These are phyloP conservation scores for Aphodius sticticus DNA, from an alignment of 2,888 invertebrate genomes.

Conservation along the genomic window DNA sequence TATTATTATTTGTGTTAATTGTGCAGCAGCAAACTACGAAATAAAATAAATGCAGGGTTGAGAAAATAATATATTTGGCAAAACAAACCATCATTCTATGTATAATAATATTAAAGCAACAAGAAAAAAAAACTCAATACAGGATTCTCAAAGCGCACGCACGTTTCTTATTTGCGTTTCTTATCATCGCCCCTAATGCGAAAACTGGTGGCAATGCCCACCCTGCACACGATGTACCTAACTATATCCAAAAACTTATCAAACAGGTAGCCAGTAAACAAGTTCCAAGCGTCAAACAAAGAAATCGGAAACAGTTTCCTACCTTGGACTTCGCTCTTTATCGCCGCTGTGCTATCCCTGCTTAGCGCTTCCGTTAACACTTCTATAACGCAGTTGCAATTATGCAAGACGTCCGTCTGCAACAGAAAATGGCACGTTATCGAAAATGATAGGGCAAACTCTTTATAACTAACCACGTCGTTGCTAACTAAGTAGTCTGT, in stretches of 20 bases:
- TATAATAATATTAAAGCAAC: constrained; percentile 13
- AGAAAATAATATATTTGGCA: constrained; percentile 24
- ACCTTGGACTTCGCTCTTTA: constrained; percentile 57
- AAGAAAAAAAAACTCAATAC: constrained; percentile 21
- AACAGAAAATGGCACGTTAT: constrained; percentile 48
- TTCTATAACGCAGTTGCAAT: constrained; percentile 69
- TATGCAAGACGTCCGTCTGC: constrained; percentile 84
- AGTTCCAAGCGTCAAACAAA: constrained; percentile 54
- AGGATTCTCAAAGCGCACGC: constrained; percentile 5
- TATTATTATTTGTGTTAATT: neutral
- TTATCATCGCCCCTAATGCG: constrained; percentile 12
- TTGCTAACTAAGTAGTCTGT: constrained; percentile 53
- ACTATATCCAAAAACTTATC: constrained; percentile 51
- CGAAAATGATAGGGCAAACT: constrained; percentile 25
- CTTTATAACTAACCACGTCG: constrained; percentile 51
- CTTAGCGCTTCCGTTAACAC: constrained; percentile 19
- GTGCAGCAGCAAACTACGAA: constrained; percentile 9
- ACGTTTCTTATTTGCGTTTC: constrained; percentile 15
- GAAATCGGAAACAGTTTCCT: constrained; percentile 53
- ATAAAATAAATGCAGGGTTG: constrained; percentile 17
- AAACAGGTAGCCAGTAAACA: constrained; percentile 52
- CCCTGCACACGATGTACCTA: constrained; percentile 51
- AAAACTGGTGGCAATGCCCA: constrained; percentile 43
- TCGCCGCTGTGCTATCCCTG: constrained; percentile 33
- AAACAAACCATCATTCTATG: constrained; percentile 5